phyloP scores from a whole-genome alignment of 2,888 invertebrate species.

The Nasonovia ribisnigri region DNA sequence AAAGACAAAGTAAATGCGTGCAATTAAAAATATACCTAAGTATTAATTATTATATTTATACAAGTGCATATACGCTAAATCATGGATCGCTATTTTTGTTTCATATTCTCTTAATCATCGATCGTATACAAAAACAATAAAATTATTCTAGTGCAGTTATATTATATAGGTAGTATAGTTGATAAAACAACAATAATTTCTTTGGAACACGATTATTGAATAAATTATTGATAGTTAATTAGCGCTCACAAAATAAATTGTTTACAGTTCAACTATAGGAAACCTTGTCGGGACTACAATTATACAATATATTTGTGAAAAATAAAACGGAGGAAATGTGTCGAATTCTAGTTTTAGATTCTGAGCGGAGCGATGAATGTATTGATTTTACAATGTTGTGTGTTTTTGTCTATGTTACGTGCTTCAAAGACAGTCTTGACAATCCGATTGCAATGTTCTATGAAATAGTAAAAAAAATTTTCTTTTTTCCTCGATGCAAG shows the following conservation, averaged over 20 bases:
- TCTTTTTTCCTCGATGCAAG: too few species aligned
- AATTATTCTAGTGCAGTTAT: background rate
- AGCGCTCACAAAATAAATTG: background rate
- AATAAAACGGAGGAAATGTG: too few species aligned
- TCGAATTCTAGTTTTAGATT: too few species aligned
- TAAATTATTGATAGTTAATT: background rate
- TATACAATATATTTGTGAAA: too few species aligned
- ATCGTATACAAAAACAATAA: background rate
- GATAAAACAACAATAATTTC: background rate
- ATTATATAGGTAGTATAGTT: too few species aligned
- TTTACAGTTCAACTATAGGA: background rate
- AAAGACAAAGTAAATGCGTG: background rate
- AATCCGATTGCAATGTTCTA: too few species aligned
- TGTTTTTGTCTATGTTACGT: too few species aligned
- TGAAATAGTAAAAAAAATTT: too few species aligned
- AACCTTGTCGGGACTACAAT: background rate
- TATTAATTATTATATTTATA: background rate
- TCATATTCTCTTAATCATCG: background rate
- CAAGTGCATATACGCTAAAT: background rate
- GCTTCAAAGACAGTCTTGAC: too few species aligned
- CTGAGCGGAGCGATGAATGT: too few species aligned
- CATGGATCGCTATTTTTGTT: background rate
- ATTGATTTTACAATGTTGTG: too few species aligned
- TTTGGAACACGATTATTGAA: background rate
- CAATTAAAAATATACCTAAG: background rate